A percentile compares a stretch with the other conserved stretches of the same genome.
Evolutionary conservation across 1,140 invertebrate species (phyloP).

Genomic region (Maniola jurtina): DNA sequence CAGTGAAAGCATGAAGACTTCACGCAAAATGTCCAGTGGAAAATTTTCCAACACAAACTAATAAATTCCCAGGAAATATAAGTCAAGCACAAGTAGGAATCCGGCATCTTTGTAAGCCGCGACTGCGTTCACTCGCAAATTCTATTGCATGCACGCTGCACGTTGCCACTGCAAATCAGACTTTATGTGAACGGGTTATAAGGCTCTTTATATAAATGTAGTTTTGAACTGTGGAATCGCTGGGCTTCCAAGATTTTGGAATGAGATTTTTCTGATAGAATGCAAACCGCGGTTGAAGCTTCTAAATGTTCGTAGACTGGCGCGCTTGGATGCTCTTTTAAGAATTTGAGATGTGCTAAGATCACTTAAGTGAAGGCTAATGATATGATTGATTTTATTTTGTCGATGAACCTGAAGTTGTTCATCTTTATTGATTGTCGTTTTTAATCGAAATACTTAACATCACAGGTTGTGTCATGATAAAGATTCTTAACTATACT

Average conservation of each 20-base stretch:
- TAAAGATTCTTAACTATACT: too few relatives aligned
- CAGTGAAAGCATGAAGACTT: neutral
- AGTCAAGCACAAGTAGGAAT: conserved; percentile 25
- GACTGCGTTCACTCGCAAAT: conserved; percentile 19
- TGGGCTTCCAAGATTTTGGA: conserved; percentile 20
- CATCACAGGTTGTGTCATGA: too few relatives aligned
- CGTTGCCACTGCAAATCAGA: conserved; percentile 15
- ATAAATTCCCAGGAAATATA: conserved; percentile 27
- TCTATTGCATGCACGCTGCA: conserved; percentile 16
- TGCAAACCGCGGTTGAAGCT: conserved; percentile 22
- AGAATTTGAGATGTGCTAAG: conserved; percentile 12
- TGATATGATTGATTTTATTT: neutral
- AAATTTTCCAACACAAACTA: conserved; percentile 12
- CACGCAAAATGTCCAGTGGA: conserved; percentile 8
- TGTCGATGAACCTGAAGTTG: too few relatives aligned
- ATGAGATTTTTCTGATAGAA: conserved; percentile 29
- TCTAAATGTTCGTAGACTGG: conserved; percentile 23
- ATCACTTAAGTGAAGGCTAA: neutral
- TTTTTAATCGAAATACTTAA: too few relatives aligned
- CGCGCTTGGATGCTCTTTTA: conserved; percentile 18
- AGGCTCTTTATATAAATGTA: conserved; percentile 21
- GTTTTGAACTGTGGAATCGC: conserved; percentile 22
- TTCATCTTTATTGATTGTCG: too few relatives aligned
- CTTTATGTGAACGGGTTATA: conserved; percentile 12
- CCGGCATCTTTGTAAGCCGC: conserved; percentile 24